Base-by-base conservation (phyloP, 2,888 invertebrate genomes). In the Scaptomyza caliginosa region DNA sequence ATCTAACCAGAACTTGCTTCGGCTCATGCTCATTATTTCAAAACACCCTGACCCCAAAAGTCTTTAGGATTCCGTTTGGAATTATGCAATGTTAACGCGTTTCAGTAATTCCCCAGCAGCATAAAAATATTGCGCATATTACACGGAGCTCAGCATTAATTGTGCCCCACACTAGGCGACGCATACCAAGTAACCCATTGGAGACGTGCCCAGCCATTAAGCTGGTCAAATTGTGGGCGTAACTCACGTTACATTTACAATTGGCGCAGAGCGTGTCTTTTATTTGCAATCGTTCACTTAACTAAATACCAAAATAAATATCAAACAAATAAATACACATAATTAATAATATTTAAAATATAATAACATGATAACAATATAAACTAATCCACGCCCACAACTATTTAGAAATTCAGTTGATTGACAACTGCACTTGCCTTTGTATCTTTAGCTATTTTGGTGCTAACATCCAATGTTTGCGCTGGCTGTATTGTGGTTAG, bases 101-200 rank as follows among this genome's bases (percentile, higher is more conserved):
- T 39, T 32, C 52, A 62, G 51, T 58, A 60, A 78, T 67, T 45
- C 73, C 69, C 59, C 23, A 13, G 32, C 34, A 68, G 51, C 76
- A 69, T 71, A 66, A 67, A 85, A 82, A 79, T 79, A 79, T 82
- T 85, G 83, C 86, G 72, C 77, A 85, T 67, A 79, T 85, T 64
- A 58, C 45, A 48, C 4, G 40, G 43, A 56, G 42, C 16, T 54
- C 46, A 67, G 66, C 76, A 85, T 85, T 76, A 67, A 74, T 75
- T 43, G 70, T 49, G 30, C 17, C 30, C 32, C 19, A n/a, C 19
- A 32, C 36, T 46, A 52, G n/a, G 43, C 57, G 36, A 21, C 39
- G 81, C 71, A 81, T 81, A 81, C 77, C 52, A 85, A 81, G 43
- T 42, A 67, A 4, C 24, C 5, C 23, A n/a, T 34, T 10, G 30